Evolutionary conservation across 2,888 invertebrate genomes (phyloP).

Genomic region (Acanthopleura granulata): DNA sequence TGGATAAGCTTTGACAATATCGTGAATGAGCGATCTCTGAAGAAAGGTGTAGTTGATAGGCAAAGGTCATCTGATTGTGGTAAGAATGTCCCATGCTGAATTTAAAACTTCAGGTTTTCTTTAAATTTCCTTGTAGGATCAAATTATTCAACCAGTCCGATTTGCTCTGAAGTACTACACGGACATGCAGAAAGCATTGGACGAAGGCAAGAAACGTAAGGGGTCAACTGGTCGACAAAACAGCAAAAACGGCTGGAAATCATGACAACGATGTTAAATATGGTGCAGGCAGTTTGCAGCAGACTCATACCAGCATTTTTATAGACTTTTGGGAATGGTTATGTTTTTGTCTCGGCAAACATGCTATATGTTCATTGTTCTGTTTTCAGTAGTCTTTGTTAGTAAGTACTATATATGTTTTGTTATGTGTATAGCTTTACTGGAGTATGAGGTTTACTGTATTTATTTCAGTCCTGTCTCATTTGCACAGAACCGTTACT

Average conservation of each 20-base stretch:
- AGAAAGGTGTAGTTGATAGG: background rate
- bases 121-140: conserved; percentile 47
- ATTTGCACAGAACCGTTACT: too few species aligned
- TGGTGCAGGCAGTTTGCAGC: too few species aligned
- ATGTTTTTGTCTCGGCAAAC: too few species aligned
- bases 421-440: too few species aligned
- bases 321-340: too few species aligned
- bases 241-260: background rate
- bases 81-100: background rate
- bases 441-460: too few species aligned
- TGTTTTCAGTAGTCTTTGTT: too few species aligned
- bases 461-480: too few species aligned
- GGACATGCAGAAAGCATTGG: conserved; percentile 62
- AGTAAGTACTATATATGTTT: too few species aligned
- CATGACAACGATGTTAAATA: background rate
- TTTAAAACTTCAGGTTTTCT: background rate
- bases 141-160: conserved; percentile 63
- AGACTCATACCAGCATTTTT: too few species aligned
- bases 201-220: conserved; percentile 51
- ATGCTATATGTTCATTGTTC: too few species aligned
- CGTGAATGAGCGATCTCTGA: background rate
- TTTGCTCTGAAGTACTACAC: conserved; percentile 64
- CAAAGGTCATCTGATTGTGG: background rate
- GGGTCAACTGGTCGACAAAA: conserved; percentile 12
- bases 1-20: too few species aligned